Conservation (phyloP, 2,888 invertebrate genomes). For the Conchocele bisecta region DNA sequence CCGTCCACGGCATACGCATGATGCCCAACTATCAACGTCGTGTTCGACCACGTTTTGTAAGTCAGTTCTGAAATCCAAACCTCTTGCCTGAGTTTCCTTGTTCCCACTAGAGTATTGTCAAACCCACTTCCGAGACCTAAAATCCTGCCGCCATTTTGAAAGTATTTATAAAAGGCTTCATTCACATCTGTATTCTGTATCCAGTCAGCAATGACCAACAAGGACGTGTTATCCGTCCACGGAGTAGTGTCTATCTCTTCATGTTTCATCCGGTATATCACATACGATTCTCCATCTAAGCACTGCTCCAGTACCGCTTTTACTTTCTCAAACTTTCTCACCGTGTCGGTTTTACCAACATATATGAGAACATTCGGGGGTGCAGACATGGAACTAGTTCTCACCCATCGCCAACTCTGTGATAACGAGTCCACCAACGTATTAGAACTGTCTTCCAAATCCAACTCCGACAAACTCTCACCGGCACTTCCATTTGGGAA, state of each 20-base stretch:
- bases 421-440: slow-evolving; percentile 14
- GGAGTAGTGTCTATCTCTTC: slow-evolving; percentile 72
- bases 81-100: slow-evolving; percentile 35
- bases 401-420: slow-evolving; percentile 34
- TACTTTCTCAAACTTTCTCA: slow-evolving; percentile 71
- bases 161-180: slow-evolving; percentile 68
- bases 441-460: slow-evolving; percentile 33
- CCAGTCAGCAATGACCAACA: slow-evolving; percentile 74
- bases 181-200: slow-evolving; percentile 70
- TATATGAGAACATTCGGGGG: slow-evolving; percentile 82
- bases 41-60: slow-evolving; percentile 63
- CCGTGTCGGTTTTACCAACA: slow-evolving; percentile 77
- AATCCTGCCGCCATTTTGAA: slow-evolving; percentile 68
- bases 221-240: slow-evolving; percentile 78
- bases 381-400: slow-evolving; percentile 57
- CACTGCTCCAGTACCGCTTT: slow-evolving; percentile 69
- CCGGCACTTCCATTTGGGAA: slow-evolving; percentile 59
- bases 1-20: slow-evolving; percentile 57
- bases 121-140: slow-evolving; percentile 68
- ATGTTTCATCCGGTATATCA: slow-evolving; percentile 78
- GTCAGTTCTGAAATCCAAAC: slow-evolving; percentile 60
- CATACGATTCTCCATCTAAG: slow-evolving; percentile 74
- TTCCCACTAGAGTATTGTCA: slow-evolving; percentile 59
- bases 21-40: slow-evolving; percentile 66
- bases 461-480: slow-evolving; percentile 57